These are phyloP conservation scores for Drosophila sulfurigaster DNA, from an alignment of 1,140 invertebrate species.

Conservation along the genomic window DNA sequence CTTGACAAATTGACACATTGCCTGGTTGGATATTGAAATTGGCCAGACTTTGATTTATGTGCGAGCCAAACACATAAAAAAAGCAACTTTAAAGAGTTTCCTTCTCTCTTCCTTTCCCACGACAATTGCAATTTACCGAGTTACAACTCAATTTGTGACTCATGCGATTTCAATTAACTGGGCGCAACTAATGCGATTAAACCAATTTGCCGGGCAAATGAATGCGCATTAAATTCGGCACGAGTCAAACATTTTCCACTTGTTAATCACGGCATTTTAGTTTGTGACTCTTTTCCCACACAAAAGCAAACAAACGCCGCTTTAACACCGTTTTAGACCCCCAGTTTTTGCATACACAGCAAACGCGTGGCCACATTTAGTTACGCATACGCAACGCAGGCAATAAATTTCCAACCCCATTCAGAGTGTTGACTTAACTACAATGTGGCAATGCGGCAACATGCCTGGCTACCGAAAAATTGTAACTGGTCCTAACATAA, in stretches of 20 bases:
- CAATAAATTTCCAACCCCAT: conserved; percentile 62
- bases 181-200: conserved; percentile 74
- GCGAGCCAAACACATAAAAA: background rate
- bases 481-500: conserved; percentile 53
- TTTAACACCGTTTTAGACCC: conserved; percentile 10
- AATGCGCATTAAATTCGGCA: conserved; percentile 64
- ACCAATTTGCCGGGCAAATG: conserved; percentile 61
- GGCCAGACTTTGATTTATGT: conserved; percentile 65
- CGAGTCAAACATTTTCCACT: conserved; percentile 68
- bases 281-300: conserved; percentile 35
- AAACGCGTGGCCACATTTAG: conserved; percentile 67
- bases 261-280: conserved; percentile 43
- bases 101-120: conserved; percentile 25
- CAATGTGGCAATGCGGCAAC: conserved; percentile 79
- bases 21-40: conserved; percentile 56
- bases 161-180: conserved; percentile 80
- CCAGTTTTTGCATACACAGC: conserved; percentile 59
- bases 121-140: conserved; percentile 1
- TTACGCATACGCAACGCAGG: conserved; percentile 39
- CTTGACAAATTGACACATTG: conserved; percentile 82
- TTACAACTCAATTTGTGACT: conserved; percentile 44
- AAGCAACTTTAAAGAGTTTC: conserved; percentile 15
- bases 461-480: conserved; percentile 43
- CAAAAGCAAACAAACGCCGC: conserved; percentile 37
- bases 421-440: conserved; percentile 70